Percentiles rank a stretch among this genome's conserved stretches.
Evolutionary conservation across 1,140 invertebrate genomes (phyloP).

Genomic region (fruit fly (Drosophila melanogaster)): Release_6_plus_ISO1_MT NT_037436.4:18885501-18886000

Average conservation of each 20-base stretch:
- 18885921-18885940: too few species aligned
- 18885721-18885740: neutral
- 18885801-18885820: conserved; percentile 4
- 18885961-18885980: neutral
- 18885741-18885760: conserved; percentile 18
- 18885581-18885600: conserved; percentile 1
- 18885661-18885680: conserved; percentile 22
- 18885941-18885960: too few species aligned
- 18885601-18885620: conserved; percentile 38
- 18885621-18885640: conserved; percentile 39
- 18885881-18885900: conserved; percentile 48
- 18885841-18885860: conserved; percentile 69
- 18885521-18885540: neutral
- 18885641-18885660: conserved; percentile 26
- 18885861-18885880: conserved; percentile 56
- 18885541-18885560: conserved; percentile 12
- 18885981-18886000: neutral
- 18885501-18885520: neutral
- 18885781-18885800: conserved; percentile 16
- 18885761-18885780: conserved; percentile 4
- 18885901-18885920: conserved; percentile 15
- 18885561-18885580: conserved; percentile 1
- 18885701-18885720: conserved; percentile 27
- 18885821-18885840: conserved; percentile 18
- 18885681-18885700: conserved; percentile 13